A percentile compares a stretch with the other conserved stretches of the same genome.
phyloP scores from a whole-genome alignment of 2,113 vertebrate genomes.

The Brienomyrus longianalis region DNA sequence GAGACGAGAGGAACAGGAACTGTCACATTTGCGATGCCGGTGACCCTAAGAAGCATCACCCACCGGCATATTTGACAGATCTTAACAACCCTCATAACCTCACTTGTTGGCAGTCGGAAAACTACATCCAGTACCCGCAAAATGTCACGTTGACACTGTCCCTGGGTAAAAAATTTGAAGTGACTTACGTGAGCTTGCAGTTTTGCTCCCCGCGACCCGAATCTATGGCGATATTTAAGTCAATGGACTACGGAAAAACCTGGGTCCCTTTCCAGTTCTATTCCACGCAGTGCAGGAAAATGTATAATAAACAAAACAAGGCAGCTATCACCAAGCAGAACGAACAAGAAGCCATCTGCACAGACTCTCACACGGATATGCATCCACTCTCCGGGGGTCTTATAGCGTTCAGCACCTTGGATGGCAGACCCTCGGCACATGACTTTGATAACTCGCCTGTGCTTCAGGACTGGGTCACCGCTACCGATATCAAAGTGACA shows the following conservation, averaged over 20 bases:
- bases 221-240: conserved; percentile 97
- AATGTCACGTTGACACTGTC: conserved; percentile 91
- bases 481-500: conserved; percentile 92
- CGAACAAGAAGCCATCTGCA: conserved; percentile 96
- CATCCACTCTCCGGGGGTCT: conserved; percentile 88
- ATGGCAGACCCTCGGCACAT: conserved; percentile 92
- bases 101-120: conserved; percentile 97
- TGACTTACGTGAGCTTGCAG: conserved; percentile 96
- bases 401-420: conserved; percentile 98
- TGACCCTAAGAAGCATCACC: conserved; percentile 85
- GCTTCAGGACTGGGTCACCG: conserved; percentile 98
- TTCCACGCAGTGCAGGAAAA: conserved; percentile 94
- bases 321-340: conserved; percentile 94
- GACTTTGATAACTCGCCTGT: conserved; percentile 98
- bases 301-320: conserved; percentile 85
- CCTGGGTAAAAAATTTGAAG: conserved; percentile 96
- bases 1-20: conserved; percentile 77
- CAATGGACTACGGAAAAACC: conserved; percentile 95
- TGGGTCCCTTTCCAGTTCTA: conserved; percentile 98
- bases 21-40: conserved; percentile 90
- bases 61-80: conserved; percentile 87
- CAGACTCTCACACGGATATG: conserved; percentile 97
- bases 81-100: conserved; percentile 99
- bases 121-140: conserved; percentile 83
- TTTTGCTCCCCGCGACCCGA: conserved; percentile 96